Evolutionary conservation across 2,797 vertebrate species (phyloP).

Genomic region (Parauchenoglanis punctatus): DNA sequence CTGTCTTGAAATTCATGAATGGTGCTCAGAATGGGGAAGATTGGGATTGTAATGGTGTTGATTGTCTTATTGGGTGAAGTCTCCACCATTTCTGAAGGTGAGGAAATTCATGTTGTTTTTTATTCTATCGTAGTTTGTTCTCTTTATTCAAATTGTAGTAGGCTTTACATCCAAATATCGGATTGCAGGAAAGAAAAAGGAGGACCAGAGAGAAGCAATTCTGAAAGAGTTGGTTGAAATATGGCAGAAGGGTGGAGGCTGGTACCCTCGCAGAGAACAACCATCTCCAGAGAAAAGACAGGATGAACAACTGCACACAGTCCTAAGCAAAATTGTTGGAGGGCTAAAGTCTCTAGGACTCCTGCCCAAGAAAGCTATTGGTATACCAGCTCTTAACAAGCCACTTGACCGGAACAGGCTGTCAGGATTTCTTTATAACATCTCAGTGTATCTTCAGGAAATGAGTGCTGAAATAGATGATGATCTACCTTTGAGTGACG

Average conservation of each 20-base stretch:
- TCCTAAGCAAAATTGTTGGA: conserved; percentile 71
- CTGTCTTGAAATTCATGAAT: conserved; percentile 65
- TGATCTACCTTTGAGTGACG: conserved; percentile 64
- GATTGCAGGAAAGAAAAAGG: conserved; percentile 63
- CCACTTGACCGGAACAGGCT: conserved; percentile 74
- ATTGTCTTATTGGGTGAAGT: conserved; percentile 66
- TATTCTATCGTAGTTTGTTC: background rate
- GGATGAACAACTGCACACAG: conserved; percentile 64
- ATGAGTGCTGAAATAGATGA: conserved; percentile 78
- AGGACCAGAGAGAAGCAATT: conserved; percentile 64
- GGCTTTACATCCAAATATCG: conserved; percentile 10
- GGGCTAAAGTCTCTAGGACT: conserved; percentile 73
- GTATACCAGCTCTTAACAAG: conserved; percentile 69
- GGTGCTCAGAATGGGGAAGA: conserved; percentile 64
- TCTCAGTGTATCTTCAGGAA: conserved; percentile 84
- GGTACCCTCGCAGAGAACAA: conserved; percentile 57
- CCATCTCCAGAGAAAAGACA: conserved; percentile 54
- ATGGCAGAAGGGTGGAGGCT: conserved; percentile 68
- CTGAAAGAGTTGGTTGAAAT: conserved; percentile 73
- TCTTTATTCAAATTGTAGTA: background rate
- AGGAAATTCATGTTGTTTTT: conserved; percentile 53
- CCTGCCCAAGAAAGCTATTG: conserved; percentile 62
- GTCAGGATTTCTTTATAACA: conserved; percentile 85
- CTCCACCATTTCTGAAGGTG: conserved; percentile 66
- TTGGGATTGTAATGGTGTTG: conserved; percentile 67